phyloP scores from a whole-genome alignment of 2,113 vertebrate species.

The Malurus alboscapulatus region DNA sequence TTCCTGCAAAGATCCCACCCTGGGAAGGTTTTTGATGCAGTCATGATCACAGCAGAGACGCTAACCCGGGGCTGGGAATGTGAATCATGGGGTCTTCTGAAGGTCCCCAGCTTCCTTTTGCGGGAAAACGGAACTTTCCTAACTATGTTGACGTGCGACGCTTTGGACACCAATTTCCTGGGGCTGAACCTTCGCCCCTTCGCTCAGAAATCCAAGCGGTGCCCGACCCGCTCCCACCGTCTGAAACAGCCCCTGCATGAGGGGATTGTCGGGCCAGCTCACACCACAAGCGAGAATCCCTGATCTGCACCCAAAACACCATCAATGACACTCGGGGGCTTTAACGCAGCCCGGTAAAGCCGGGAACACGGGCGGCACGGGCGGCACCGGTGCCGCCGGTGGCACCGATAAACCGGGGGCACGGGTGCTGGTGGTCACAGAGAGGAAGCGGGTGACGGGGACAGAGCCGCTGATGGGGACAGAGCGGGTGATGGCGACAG shows the following conservation, averaged over 20 bases:
- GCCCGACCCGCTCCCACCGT: fast-evolving
- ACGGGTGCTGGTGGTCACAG: fast-evolving
- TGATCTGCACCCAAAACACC: not conserved
- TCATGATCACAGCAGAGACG: not conserved
- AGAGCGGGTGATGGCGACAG: fast-evolving
- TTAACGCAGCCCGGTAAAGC: not conserved
- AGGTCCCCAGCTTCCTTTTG: not conserved
- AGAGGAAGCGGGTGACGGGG: fast-evolving
- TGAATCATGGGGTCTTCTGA: fast-evolving
- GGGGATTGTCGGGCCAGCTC: not conserved
- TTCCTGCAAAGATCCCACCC: not conserved
- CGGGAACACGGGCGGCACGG: not conserved
- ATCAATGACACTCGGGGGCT: fast-evolving
- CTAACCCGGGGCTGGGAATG: fast-evolving
- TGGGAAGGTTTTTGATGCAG: not conserved
- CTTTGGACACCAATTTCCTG: fast-evolving
- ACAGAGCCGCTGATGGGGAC: fast-evolving
- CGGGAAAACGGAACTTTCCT: not conserved
- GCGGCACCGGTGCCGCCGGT: not conserved
- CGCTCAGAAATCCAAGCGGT: fast-evolving
- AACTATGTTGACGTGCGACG: fast-evolving
- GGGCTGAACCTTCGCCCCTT: not conserved
- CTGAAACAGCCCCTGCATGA: fast-evolving
- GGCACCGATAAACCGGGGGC: not conserved
- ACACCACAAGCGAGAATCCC: fast-evolving